phyloP scores from a whole-genome alignment of 2,888 invertebrate genomes.

The Drosophila kokeensis region DNA sequence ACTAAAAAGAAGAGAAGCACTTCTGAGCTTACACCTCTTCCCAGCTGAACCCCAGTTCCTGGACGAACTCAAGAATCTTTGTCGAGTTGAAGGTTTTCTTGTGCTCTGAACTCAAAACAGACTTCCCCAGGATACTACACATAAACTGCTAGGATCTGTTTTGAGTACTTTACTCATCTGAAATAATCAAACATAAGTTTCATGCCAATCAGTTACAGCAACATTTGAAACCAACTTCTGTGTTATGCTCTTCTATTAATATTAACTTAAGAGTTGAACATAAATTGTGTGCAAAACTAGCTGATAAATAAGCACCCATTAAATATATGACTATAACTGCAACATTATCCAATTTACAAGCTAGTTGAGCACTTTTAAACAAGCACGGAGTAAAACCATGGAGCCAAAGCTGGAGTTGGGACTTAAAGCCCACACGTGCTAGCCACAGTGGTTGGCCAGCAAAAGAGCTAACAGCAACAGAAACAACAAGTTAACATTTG shows the following conservation, averaged over 20 bases:
- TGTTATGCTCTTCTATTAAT: background rate
- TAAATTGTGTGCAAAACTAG: background rate
- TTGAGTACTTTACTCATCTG: background rate
- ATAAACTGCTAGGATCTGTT: background rate
- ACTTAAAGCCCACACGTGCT: constrained; percentile 38
- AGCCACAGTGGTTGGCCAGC: constrained; percentile 23
- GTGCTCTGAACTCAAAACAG: background rate
- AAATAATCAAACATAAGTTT: background rate
- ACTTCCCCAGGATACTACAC: accelerated
- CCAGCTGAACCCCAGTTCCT: background rate
- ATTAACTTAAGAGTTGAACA: background rate
- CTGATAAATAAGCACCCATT: constrained; percentile 34
- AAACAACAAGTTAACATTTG: constrained; percentile 65
- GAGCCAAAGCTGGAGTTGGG: constrained; percentile 9
- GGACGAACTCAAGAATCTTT: background rate
- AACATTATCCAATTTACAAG: constrained; percentile 67
- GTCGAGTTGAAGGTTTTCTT: background rate
- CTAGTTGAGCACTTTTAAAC: constrained; percentile 47
- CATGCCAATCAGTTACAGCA: background rate
- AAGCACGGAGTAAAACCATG: constrained; percentile 1
- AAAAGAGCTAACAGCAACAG: constrained; percentile 15
- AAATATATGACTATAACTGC: background rate
- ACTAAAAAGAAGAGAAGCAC: background rate
- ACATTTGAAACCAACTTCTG: background rate
- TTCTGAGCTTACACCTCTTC: background rate